phyloP scores from a whole-genome alignment of 2,113 vertebrate species.

The Odobenus rosmarus region DNA sequence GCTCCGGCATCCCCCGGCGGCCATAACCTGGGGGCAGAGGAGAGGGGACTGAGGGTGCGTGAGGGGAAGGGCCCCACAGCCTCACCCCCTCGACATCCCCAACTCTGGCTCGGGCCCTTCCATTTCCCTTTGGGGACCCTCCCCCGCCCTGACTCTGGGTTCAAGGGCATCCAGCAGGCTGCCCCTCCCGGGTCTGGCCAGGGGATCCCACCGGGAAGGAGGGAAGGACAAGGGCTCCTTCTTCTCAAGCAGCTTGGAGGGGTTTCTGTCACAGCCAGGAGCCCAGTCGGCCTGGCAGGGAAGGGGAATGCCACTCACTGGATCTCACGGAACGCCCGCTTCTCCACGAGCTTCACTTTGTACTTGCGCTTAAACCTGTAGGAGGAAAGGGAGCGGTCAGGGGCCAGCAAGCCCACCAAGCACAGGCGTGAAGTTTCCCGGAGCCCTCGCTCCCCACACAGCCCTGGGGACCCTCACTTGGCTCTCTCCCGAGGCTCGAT shows the following conservation, averaged over 20 bases:
- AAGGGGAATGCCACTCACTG: slow-evolving; percentile 32
- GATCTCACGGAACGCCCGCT: slow-evolving; percentile 91
- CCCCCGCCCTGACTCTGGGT: fast-evolving
- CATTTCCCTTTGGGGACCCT: fast-evolving
- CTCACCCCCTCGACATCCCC: fast-evolving
- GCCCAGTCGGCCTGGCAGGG: fast-evolving
- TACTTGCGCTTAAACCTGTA: slow-evolving; percentile 92
- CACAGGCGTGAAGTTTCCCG: fast-evolving
- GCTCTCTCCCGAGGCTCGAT: slow-evolving; percentile 94
- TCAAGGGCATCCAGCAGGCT: neutral
- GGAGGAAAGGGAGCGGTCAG: fast-evolving
- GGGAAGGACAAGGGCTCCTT: neutral
- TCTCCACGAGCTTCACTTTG: slow-evolving; percentile 93
- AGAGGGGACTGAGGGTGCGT: fast-evolving
- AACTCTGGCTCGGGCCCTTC: neutral
- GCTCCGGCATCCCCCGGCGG: fast-evolving
- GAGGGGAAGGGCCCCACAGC: fast-evolving
- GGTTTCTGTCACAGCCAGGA: neutral
- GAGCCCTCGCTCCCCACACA: fast-evolving
- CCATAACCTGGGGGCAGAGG: slow-evolving; percentile 62
- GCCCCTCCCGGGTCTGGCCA: too few species aligned
- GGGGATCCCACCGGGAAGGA: neutral
- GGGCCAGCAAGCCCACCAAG: fast-evolving
- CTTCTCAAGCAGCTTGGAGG: fast-evolving
- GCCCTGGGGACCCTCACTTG: slow-evolving; percentile 86